Base-by-base conservation (phyloP, 2,113 vertebrate species). In the Dicrurus megarhynchus region DNA sequence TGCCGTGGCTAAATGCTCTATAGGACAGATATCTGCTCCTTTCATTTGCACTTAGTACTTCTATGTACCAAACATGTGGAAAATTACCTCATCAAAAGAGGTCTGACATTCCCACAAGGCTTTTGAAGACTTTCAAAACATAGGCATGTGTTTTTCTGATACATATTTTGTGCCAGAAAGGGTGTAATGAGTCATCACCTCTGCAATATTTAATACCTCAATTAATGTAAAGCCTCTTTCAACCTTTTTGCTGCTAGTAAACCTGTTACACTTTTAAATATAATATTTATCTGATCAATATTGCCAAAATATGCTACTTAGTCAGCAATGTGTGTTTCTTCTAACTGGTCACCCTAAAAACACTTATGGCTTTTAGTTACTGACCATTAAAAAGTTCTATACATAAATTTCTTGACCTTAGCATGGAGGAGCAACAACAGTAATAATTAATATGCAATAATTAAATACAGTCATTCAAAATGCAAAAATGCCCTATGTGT, bases 171-270 rank as follows among this genome's bases (percentile, higher is more conserved):
- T 92, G 41, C 87, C 83, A 96, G 90, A 95, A 95, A 90, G 47
- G 71, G 92, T 93, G 60, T 53, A 95, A 96, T 90, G 92, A 97
- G 56, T 96, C 93, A 96, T 95, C 88, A 96, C 79, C 90, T 95
- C 83, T 2, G 2, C 63, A 93, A 78, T 92, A 89, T 94, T 96
- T 96, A 95, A 90, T 93, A 81, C 64, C 60, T 88, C 39, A 80
- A 86, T 97, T 94, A 90, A 88, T 68, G 68, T 86, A 93, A 93
- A 90, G 26, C 44, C 53, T 90, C 82, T 93, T 94, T 95, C 88
- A 90, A 86, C 41, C 16, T 88, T 95, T 96, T 95, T 93, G 85
- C 68, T 96, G 82, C 88, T 96, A 90, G 69, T 88, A 96, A 93
- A 93, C 79, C 64, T 86, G 64, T 78, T 96, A 78, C 33, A 90